These are phyloP conservation scores for Drosophila kanapiae DNA, from an alignment of 1,140 invertebrate genomes.

Conservation along the genomic window DNA sequence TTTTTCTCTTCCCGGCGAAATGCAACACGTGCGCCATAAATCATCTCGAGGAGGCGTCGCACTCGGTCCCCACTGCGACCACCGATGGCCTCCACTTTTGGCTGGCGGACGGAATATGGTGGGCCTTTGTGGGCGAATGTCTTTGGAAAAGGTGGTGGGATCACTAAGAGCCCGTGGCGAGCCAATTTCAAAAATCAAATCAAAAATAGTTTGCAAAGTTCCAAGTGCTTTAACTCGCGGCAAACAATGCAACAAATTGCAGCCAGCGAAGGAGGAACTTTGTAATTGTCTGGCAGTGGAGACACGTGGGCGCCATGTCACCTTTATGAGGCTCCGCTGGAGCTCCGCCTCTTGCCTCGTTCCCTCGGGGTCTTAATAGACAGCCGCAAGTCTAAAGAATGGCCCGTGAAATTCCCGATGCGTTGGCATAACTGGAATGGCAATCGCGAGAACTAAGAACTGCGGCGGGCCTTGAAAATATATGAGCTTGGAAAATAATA, in stretches of 20 bases:
- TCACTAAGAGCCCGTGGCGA: constrained; percentile 52
- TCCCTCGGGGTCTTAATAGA: constrained; percentile 60
- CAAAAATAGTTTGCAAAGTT: constrained; percentile 81
- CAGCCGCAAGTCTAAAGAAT: constrained; percentile 55
- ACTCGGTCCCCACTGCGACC: constrained; percentile 7
- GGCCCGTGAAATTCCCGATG: constrained; percentile 26
- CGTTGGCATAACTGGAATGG: constrained; percentile 30
- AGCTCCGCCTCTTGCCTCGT: background rate
- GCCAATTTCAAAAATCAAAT: constrained; percentile 82
- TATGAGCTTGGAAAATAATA: constrained; percentile 10
- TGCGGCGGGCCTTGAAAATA: constrained; percentile 3
- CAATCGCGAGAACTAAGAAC: background rate
- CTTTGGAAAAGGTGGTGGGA: constrained; percentile 4
- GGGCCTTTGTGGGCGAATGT: constrained; percentile 11
- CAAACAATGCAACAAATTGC: constrained; percentile 84
- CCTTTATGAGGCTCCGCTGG: constrained; percentile 36
- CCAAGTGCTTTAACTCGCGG: constrained; percentile 76
- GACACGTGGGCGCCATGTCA: constrained; percentile 72
- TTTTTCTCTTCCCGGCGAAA: constrained; percentile 43
- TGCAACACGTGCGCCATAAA: constrained; percentile 82
- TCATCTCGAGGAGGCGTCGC: constrained; percentile 53
- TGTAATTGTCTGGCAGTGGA: constrained; percentile 71
- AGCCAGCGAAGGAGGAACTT: constrained; percentile 74
- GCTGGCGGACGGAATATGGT: constrained; percentile 19
- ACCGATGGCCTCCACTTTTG: constrained; percentile 1